phyloP scores from a whole-genome alignment of 2,888 invertebrate genomes.

The Heliconius erato region DNA sequence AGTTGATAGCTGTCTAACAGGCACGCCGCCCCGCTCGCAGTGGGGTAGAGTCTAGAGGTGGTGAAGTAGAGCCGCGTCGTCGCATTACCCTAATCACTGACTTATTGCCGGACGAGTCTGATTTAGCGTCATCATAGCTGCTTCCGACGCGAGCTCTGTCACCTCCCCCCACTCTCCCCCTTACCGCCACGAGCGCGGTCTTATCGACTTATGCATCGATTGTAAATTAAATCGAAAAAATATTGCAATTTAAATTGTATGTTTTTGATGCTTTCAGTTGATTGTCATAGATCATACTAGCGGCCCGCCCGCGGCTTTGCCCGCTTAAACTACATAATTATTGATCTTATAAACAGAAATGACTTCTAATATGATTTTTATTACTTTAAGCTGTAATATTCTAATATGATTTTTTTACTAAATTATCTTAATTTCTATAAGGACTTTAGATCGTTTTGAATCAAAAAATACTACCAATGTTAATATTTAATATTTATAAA shows the following conservation, averaged over 20 bases:
- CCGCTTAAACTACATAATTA: no score
- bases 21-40: background rate
- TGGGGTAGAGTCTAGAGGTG: no score
- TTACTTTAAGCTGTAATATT: no score
- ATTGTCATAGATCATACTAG: background rate
- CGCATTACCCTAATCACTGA: conserved; percentile 59
- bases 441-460: no score
- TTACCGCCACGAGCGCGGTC: conserved; percentile 36
- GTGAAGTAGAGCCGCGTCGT: background rate
- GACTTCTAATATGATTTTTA: no score
- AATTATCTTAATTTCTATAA: no score
- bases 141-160: conserved; percentile 59
- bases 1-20: no score
- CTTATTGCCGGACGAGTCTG: conserved; percentile 63
- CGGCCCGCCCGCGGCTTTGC: no score
- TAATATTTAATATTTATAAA: no score
- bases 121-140: conserved; percentile 59
- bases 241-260: background rate
- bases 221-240: conserved; percentile 29
- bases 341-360: no score
- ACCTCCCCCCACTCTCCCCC: conserved; percentile 45
- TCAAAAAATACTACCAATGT: no score
- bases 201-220: conserved; percentile 33
- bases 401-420: no score
- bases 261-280: background rate